Conservation (phyloP, 2,113 vertebrate genomes). For the Bambusicola thoracicus region DNA sequence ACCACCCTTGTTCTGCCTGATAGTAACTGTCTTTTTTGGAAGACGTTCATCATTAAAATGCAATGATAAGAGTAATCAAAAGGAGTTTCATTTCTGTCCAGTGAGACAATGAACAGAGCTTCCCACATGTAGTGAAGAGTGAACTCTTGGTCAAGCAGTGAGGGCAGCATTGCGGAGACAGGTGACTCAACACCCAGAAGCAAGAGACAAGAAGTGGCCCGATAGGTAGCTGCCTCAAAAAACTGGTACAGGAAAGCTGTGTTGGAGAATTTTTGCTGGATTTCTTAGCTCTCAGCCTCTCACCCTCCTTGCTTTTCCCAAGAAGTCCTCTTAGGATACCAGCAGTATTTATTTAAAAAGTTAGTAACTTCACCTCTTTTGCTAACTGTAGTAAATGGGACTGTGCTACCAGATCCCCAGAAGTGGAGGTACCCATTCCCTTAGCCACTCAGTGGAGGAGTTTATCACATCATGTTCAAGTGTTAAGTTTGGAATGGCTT, state of each 20-base stretch:
- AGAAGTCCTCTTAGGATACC: neutral
- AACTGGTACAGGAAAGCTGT: neutral
- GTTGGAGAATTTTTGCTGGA: neutral
- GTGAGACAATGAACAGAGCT: neutral
- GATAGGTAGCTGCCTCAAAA: neutral
- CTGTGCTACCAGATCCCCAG: neutral
- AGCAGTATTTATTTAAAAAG: neutral
- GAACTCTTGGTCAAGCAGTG: neutral
- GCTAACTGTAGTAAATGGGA: neutral
- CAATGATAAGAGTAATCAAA: neutral
- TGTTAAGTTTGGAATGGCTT: neutral
- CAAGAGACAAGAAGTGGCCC: neutral
- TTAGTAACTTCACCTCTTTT: neutral
- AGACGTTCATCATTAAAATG: neutral
- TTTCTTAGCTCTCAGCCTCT: neutral
- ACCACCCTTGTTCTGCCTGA: neutral
- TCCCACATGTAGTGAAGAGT: neutral
- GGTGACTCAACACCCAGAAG: neutral
- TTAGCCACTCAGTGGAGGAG: neutral
- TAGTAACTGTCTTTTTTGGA: neutral
- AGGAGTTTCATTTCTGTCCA: neutral
- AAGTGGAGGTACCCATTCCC: neutral
- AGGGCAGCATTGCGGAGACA: neutral
- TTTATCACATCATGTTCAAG: neutral
- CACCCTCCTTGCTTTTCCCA: neutral